These are phyloP conservation scores for Chymomyza fuscimana DNA, from an alignment of 2,888 invertebrate genomes.

Conservation along the genomic window DNA sequence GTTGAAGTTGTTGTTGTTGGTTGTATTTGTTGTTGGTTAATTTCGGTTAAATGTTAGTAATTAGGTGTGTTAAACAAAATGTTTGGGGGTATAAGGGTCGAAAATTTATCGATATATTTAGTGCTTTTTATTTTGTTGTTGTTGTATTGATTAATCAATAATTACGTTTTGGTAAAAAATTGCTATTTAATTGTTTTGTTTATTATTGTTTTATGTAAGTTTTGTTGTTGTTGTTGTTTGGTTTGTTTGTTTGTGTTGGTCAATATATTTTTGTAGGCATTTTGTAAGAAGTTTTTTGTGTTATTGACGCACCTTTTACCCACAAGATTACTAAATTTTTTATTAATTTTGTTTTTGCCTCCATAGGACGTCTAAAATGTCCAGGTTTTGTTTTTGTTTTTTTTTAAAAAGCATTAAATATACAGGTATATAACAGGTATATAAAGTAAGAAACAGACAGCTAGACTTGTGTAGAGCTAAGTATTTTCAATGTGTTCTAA, in stretches of 20 bases:
- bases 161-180: slow-evolving; percentile 62
- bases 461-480: background rate
- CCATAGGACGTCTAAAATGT: slow-evolving; percentile 24
- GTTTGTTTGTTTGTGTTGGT: slow-evolving; percentile 49
- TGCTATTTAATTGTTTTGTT: slow-evolving; percentile 64
- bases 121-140: slow-evolving; percentile 71
- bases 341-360: slow-evolving; percentile 6
- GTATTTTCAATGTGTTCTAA: background rate
- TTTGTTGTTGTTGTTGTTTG: slow-evolving; percentile 38
- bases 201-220: slow-evolving; percentile 37
- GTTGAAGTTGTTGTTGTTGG: slow-evolving; percentile 32
- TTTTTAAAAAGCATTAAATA: slow-evolving; percentile 53
- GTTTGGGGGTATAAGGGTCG: slow-evolving; percentile 23
- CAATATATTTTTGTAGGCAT: slow-evolving; percentile 50
- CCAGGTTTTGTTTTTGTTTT: background rate
- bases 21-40: slow-evolving; percentile 60
- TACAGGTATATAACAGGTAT: slow-evolving; percentile 6
- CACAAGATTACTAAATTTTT: slow-evolving; percentile 34
- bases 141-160: slow-evolving; percentile 61
- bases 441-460: background rate
- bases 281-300: slow-evolving; percentile 41
- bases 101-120: slow-evolving; percentile 63
- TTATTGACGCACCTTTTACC: slow-evolving; percentile 73
- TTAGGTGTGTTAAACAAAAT: slow-evolving; percentile 66
- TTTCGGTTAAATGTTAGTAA: slow-evolving; percentile 76